phyloP scores from a whole-genome alignment of 2,888 invertebrate genomes.

The Cantharis rufa region DNA sequence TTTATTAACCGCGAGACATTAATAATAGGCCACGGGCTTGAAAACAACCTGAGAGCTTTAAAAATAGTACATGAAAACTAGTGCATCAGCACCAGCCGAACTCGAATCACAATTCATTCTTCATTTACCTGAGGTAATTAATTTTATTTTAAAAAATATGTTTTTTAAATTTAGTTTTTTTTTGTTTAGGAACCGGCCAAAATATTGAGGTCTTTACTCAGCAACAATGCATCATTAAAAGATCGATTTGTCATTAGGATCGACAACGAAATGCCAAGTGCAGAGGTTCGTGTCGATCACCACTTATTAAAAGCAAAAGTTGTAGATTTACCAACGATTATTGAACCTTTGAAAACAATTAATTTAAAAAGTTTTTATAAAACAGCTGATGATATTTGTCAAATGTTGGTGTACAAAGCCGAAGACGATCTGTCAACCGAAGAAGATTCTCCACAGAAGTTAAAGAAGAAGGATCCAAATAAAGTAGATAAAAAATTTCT shows the following conservation, averaged over 20 bases:
- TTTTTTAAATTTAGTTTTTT: constrained; percentile 8
- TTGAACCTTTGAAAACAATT: constrained; percentile 93
- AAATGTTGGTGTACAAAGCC: constrained; percentile 87
- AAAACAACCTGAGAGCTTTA: too few species aligned
- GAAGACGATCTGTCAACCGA: constrained; percentile 80
- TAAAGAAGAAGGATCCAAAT: constrained; percentile 81
- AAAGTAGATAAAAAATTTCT: constrained; percentile 87
- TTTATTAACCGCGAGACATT: too few species aligned
- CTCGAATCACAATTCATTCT: constrained; percentile 50
- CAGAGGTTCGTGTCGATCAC: constrained; percentile 86
- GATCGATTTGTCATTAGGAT: constrained; percentile 84
- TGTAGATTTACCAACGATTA: constrained; percentile 87
- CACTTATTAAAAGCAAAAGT: constrained; percentile 86
- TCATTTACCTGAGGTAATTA: constrained; percentile 43
- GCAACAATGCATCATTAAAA: constrained; percentile 76
- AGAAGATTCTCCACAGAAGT: constrained; percentile 78
- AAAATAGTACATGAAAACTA: too few species aligned
- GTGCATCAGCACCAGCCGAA: constrained; percentile 41
- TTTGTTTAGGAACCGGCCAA: constrained; percentile 70
- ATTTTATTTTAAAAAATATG: not conserved
- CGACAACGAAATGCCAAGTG: constrained; percentile 86
- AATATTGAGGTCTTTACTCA: constrained; percentile 73
- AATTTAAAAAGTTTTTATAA: constrained; percentile 97
- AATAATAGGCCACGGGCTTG: too few species aligned
- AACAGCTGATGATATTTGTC: constrained; percentile 94